These are phyloP conservation scores for Callipepla californica DNA, from an alignment of 2,113 vertebrate species.

Conservation along the genomic window DNA sequence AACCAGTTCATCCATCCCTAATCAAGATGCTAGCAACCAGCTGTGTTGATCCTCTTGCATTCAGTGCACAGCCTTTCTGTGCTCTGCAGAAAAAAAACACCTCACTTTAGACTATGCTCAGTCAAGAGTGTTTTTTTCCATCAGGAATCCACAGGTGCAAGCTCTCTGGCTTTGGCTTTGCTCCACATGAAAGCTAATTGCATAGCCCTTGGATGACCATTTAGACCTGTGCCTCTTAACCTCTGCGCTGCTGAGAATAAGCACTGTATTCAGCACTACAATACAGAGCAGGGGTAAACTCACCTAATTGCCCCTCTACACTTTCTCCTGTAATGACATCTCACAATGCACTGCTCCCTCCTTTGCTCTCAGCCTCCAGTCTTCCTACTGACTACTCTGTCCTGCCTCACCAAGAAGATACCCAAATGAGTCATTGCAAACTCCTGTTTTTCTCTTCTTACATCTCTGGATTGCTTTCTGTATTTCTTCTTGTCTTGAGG, in stretches of 20 bases:
- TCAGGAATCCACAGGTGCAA: slow-evolving; percentile 29
- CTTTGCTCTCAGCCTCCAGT: not conserved
- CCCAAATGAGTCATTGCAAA: not conserved
- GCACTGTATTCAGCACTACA: not conserved
- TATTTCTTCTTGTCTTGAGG: not conserved
- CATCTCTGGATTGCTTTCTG: not conserved
- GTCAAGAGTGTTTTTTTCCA: slow-evolving; percentile 51
- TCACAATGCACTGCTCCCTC: not conserved
- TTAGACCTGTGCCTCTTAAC: not conserved
- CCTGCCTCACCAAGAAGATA: not conserved
- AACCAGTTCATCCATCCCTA: slow-evolving; percentile 33
- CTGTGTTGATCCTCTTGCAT: slow-evolving; percentile 49
- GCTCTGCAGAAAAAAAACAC: not conserved
- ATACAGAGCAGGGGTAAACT: not conserved
- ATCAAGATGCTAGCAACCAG: slow-evolving; percentile 51
- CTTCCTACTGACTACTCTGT: not conserved
- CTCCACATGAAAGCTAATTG: not conserved
- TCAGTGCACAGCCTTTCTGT: not conserved
- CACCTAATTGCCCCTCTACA: not conserved
- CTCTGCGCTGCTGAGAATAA: not conserved
- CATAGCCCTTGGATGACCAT: not conserved
- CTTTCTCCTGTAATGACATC: not conserved
- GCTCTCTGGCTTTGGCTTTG: slow-evolving; percentile 1
- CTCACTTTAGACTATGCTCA: slow-evolving; percentile 39
- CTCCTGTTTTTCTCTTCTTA: not conserved